Percentiles rank a stretch among this genome's conserved stretches.
Conservation (phyloP, 2,888 invertebrate species). For the Papilio elwesi region DNA sequence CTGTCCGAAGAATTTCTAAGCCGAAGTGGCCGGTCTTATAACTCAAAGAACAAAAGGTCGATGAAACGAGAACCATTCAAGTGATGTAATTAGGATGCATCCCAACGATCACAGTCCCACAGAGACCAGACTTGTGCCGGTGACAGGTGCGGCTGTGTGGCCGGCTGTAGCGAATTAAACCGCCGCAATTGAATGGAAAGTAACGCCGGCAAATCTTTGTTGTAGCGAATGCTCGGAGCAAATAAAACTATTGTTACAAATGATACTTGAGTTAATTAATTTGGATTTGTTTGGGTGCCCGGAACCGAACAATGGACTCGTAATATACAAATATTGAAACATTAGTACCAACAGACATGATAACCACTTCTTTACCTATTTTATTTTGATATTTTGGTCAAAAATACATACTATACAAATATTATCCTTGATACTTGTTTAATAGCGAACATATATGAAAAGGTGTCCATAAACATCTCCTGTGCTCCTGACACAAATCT, state of each 20-base stretch:
- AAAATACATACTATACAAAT: no score
- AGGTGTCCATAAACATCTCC: no score
- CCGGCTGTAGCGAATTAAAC: constrained; percentile 63
- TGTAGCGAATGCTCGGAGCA: constrained; percentile 58
- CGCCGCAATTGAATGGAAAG: constrained; percentile 72
- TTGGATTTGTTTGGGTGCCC: constrained; percentile 59
- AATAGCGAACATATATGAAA: no score
- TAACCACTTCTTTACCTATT: no score
- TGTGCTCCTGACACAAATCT: no score
- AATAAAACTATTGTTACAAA: constrained; percentile 74
- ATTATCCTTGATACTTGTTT: no score
- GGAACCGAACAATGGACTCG: neutral
- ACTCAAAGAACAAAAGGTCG: neutral
- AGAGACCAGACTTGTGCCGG: neutral
- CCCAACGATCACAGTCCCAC: constrained; percentile 18
- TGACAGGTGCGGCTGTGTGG: constrained; percentile 39
- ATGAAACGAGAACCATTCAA: constrained; percentile 30
- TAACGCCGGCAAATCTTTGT: constrained; percentile 70
- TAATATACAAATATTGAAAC: no score
- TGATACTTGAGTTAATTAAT: constrained; percentile 67
- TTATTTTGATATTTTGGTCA: no score
- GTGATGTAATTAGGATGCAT: constrained; percentile 5
- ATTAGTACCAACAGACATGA: no score
- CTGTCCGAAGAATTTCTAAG: no score
- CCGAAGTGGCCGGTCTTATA: no score